Percentiles rank a stretch among this genome's conserved stretches.
phyloP scores from a whole-genome alignment of 2,797 vertebrate genomes.

The Halcyon chelicuti region DNA sequence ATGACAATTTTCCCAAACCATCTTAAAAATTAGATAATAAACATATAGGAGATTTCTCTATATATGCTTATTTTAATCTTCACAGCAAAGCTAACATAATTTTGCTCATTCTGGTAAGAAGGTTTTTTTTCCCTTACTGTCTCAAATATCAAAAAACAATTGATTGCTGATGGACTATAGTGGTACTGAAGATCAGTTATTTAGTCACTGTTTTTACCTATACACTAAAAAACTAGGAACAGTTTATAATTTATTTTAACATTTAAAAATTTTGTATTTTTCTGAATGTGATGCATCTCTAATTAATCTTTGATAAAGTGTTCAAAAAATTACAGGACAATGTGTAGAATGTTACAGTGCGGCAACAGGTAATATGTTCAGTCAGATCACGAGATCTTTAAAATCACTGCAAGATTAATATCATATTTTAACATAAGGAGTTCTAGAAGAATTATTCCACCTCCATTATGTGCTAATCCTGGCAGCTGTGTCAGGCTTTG shows the following conservation, averaged over 20 bases:
- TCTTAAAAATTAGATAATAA: background rate
- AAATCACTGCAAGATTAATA: conserved; percentile 9
- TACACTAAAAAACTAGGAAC: background rate
- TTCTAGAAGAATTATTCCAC: background rate
- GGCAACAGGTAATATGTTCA: background rate
- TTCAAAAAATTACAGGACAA: background rate
- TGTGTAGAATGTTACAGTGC: background rate
- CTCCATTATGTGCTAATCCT: background rate
- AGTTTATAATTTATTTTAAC: background rate
- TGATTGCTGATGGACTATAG: background rate
- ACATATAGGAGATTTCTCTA: background rate
- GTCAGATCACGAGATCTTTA: background rate
- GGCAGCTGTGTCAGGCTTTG: conserved; percentile 1
- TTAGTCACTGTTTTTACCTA: background rate
- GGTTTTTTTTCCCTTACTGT: background rate
- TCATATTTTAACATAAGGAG: background rate
- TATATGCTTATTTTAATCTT: background rate
- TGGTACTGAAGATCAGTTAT: background rate
- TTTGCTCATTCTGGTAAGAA: background rate
- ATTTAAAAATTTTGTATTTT: background rate
- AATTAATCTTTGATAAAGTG: conserved; percentile 7
- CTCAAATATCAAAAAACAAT: background rate
- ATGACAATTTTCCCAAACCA: background rate
- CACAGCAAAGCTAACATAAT: background rate
- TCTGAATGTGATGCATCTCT: background rate